These are phyloP conservation scores for Cotesia typhae DNA, from an alignment of 1,140 invertebrate genomes.

Conservation along the genomic window DNA sequence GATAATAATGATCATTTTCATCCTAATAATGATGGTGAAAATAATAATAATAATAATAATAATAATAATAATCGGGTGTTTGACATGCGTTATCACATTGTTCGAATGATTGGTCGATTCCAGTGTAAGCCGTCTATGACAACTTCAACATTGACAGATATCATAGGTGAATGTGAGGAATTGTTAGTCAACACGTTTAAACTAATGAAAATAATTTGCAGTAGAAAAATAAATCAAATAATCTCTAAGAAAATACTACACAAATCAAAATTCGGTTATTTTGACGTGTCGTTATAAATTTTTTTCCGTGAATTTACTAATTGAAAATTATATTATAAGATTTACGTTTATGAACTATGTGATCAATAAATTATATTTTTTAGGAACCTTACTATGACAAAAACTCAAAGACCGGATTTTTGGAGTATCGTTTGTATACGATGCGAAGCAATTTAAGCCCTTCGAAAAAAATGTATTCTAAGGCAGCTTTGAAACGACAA, in stretches of 20 bases:
- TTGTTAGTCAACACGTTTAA: slow-evolving; percentile 3
- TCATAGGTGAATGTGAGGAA: slow-evolving; percentile 1
- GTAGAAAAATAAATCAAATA: too few species aligned
- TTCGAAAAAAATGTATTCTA: neutral
- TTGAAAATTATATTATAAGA: neutral
- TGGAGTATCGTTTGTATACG: slow-evolving; percentile 10
- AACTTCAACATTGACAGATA: neutral
- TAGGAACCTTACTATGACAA: too few species aligned
- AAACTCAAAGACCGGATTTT: neutral
- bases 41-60: too few species aligned
- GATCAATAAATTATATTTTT: neutral
- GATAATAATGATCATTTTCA: too few species aligned
- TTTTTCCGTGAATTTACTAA: too few species aligned
- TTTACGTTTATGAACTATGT: neutral
- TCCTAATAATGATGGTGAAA: too few species aligned
- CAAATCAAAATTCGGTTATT: too few species aligned
- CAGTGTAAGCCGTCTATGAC: neutral
- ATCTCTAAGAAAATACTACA: too few species aligned
- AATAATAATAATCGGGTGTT: too few species aligned
- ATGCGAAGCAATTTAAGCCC: slow-evolving; percentile 3
- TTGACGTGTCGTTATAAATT: too few species aligned
- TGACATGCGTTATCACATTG: too few species aligned
- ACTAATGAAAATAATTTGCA: neutral
- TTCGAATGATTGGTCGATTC: too few species aligned
- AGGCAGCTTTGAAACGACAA: neutral